These are phyloP conservation scores for Hydra vulgaris DNA, from an alignment of 30 jellyfish, hydroid and myxozoan genomes.

Conservation along the genomic window DNA sequence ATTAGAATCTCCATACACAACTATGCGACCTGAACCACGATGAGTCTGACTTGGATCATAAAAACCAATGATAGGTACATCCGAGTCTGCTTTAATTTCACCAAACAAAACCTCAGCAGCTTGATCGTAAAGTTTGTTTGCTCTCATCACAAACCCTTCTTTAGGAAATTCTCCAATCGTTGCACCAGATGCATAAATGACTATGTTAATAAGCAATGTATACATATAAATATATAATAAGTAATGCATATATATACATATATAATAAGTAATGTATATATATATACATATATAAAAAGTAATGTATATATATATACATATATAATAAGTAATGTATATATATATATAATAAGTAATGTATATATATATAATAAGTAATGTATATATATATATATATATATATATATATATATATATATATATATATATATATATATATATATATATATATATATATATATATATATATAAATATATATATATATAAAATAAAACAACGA, in stretches of 20 bases:
- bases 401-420: no score
- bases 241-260: background rate
- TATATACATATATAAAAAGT: no score
- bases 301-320: no score
- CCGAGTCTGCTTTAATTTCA: constrained; percentile 20
- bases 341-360: no score
- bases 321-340: no score
- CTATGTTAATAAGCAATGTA: constrained; percentile 14
- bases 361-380: no score
- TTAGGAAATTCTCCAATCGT: constrained; percentile 75
- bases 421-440: no score
- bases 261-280: no score
- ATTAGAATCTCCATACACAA: constrained; percentile 90
- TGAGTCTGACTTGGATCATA: constrained; percentile 55
- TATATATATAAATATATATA: no score
- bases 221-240: background rate
- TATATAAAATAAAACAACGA: no score
- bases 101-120: constrained; percentile 68
- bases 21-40: constrained; percentile 62
- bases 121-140: constrained; percentile 56
- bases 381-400: no score
- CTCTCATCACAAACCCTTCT: constrained; percentile 48
- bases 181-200: constrained; percentile 77
- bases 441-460: no score
- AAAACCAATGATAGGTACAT: constrained; percentile 81